phyloP scores from a whole-genome alignment of 2,113 vertebrate species.

The Pseudonaja textilis region DNA sequence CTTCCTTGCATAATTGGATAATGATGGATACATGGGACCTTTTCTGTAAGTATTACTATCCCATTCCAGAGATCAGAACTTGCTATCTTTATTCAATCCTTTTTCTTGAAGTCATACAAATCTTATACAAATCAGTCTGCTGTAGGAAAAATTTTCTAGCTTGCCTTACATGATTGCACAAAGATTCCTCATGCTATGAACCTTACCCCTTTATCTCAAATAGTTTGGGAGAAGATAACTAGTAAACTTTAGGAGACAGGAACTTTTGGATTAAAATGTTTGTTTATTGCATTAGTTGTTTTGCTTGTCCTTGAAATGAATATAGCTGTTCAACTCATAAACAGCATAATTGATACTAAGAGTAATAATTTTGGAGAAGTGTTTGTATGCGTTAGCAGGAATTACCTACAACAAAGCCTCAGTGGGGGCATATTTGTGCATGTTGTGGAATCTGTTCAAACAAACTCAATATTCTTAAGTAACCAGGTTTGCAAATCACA shows the following conservation, averaged over 20 bases:
- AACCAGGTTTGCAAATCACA: neutral
- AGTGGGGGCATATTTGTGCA: neutral
- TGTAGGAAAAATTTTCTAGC: neutral
- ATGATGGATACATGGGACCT: neutral
- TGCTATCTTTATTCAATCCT: neutral
- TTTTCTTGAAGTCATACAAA: neutral
- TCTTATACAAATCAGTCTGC: neutral
- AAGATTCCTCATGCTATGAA: neutral
- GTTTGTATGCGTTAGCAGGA: neutral
- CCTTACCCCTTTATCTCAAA: neutral
- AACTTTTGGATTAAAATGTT: neutral
- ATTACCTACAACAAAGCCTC: neutral
- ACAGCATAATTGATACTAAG: neutral
- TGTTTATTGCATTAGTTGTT: neutral
- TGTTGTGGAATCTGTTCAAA: neutral
- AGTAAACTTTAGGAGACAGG: neutral
- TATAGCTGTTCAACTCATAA: neutral
- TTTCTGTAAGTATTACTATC: neutral
- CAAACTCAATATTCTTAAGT: neutral
- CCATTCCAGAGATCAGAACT: neutral
- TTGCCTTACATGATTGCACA: neutral
- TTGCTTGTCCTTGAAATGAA: neutral
- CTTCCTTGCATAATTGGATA: neutral
- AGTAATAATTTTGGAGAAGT: neutral
- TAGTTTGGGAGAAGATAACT: neutral